Evolutionary conservation across 2,797 vertebrate species (phyloP).

Genomic region (Halcyon badia): DNA sequence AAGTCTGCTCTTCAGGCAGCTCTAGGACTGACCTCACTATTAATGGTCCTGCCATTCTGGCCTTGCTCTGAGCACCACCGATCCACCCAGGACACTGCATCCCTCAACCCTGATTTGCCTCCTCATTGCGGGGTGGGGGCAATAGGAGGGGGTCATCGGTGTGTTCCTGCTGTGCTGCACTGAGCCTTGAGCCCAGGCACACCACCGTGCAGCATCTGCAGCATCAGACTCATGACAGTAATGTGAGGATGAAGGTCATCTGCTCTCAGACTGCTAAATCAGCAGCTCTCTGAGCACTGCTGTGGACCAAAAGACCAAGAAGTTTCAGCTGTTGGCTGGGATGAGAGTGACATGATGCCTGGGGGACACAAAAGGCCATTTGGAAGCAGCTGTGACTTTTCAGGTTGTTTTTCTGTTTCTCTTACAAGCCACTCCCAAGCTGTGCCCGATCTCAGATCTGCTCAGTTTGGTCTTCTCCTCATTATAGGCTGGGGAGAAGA

Average conservation of each 20-base stretch:
- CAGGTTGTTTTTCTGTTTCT: neutral
- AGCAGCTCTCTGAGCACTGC: neutral
- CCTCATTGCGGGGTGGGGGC: neutral
- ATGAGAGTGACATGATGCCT: neutral
- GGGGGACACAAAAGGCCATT: neutral
- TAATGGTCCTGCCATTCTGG: neutral
- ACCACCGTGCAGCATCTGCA: neutral
- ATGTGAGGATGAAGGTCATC: neutral
- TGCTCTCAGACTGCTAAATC: neutral
- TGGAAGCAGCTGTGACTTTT: neutral
- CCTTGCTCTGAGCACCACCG: neutral
- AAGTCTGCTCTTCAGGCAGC: neutral
- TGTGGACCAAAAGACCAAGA: neutral
- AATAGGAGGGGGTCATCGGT: neutral
- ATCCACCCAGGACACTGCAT: fast-evolving
- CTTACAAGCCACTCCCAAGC: neutral
- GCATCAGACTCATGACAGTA: neutral
- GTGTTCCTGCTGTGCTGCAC: neutral
- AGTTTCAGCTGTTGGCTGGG: neutral
- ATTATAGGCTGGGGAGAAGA: neutral
- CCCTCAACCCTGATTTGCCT: neutral
- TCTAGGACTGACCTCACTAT: neutral
- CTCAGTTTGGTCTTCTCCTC: neutral
- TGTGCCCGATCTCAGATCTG: neutral
- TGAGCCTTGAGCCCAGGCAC: neutral